A percentile compares a stretch with the other conserved stretches of the same genome.
Evolutionary conservation across 2,888 invertebrate genomes (phyloP).

Genomic region (Cyaniris semiargus): DNA sequence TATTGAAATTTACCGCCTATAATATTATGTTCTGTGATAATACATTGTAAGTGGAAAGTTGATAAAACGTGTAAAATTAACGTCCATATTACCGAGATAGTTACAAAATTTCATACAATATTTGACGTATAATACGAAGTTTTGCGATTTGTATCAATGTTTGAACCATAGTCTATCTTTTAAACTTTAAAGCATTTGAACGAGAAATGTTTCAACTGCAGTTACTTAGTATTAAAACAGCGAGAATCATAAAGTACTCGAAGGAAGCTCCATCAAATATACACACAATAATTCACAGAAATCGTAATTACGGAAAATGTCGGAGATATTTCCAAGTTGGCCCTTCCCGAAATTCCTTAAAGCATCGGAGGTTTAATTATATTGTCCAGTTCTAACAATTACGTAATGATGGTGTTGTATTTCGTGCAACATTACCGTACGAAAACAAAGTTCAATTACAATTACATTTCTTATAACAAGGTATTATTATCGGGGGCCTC

Average conservation of each 20-base stretch:
- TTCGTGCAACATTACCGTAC: not conserved
- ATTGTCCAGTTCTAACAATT: not conserved
- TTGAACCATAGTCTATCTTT: too few species aligned
- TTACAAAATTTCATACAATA: too few species aligned
- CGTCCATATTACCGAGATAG: too few species aligned
- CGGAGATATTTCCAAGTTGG: not conserved
- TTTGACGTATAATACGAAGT: too few species aligned
- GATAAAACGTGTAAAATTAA: not conserved
- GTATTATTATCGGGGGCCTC: too few species aligned
- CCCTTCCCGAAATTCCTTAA: conserved; percentile 7
- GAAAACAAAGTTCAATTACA: not conserved
- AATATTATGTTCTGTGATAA: not conserved
- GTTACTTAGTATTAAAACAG: not conserved
- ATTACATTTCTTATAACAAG: not conserved
- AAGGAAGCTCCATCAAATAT: not conserved
- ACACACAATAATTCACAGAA: conserved; percentile 1
- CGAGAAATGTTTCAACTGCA: not conserved
- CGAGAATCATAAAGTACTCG: not conserved
- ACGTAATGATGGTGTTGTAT: not conserved
- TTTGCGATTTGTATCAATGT: too few species aligned
- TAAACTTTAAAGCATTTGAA: too few species aligned
- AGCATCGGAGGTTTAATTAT: not conserved
- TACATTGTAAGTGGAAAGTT: not conserved
- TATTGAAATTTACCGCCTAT: not conserved
- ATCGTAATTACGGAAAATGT: not conserved